Conservation (phyloP, 2,888 invertebrate genomes). For the Opisthograptis luteolata region DNA sequence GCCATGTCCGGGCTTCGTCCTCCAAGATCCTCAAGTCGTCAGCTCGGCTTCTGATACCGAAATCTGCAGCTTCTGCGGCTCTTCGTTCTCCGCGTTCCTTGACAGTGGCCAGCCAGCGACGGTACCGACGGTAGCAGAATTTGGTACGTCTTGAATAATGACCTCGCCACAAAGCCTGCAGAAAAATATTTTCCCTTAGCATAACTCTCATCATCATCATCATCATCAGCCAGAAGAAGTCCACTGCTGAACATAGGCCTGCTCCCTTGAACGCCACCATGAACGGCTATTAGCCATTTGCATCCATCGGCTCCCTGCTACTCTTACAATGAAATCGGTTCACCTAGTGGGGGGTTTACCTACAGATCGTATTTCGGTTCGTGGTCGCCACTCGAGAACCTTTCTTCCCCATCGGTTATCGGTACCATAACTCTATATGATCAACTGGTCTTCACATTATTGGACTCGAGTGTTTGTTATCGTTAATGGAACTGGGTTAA, state of each 20-base stretch:
- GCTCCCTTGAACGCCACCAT: no score
- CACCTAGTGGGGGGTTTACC: no score
- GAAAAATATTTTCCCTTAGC: slow-evolving; percentile 18
- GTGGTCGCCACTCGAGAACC: no score
- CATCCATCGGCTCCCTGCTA: no score
- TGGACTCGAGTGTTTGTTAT: slow-evolving; percentile 22
- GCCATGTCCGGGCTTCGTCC: slow-evolving; percentile 75
- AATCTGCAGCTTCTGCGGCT: slow-evolving; percentile 73
- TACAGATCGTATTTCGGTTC: no score
- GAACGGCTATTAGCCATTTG: no score
- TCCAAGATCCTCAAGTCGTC: slow-evolving; percentile 72
- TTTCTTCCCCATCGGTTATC: no score
- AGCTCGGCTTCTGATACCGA: slow-evolving; percentile 67
- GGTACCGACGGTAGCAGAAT: slow-evolving; percentile 71
- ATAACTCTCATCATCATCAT: no score
- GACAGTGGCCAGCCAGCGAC: slow-evolving; percentile 69
- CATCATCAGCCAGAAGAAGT: no score
- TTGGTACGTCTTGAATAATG: slow-evolving; percentile 68
- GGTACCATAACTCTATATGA: slow-evolving; percentile 15
- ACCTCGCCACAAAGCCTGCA: slow-evolving; percentile 72
- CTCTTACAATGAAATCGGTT: no score
- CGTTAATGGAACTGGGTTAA: slow-evolving; percentile 13
- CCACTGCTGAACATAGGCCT: no score
- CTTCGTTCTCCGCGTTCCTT: slow-evolving; percentile 67
- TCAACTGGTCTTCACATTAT: slow-evolving; percentile 28